Percentiles rank a stretch among this genome's conserved stretches.
Evolutionary conservation across 2,888 invertebrate genomes (phyloP).

Genomic region (Habrosyne pyritoides): DNA sequence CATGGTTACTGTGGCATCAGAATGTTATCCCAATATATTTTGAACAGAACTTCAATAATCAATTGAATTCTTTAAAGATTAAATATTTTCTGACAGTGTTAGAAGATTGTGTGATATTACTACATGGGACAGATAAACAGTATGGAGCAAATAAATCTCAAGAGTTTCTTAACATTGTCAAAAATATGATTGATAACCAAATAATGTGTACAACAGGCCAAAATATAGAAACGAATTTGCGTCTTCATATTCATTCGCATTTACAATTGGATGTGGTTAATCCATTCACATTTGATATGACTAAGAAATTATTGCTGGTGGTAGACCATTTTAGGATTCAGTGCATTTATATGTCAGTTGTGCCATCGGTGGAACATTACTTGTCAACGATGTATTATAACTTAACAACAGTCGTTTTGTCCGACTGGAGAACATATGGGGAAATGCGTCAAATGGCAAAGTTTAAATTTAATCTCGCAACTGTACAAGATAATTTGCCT

Average conservation of each 20-base stretch:
- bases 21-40: slow-evolving; percentile 90
- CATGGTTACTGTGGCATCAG: slow-evolving; percentile 92
- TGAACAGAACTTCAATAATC: slow-evolving; percentile 87
- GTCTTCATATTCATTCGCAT: slow-evolving; percentile 96
- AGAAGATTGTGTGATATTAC: slow-evolving; percentile 67
- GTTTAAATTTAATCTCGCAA: slow-evolving; percentile 90
- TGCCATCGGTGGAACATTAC: slow-evolving; percentile 92
- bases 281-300: slow-evolving; percentile 88
- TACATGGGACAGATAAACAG: slow-evolving; percentile 63
- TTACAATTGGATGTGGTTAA: slow-evolving; percentile 89
- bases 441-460: slow-evolving; percentile 97
- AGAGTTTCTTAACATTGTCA: slow-evolving; percentile 62
- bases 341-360: slow-evolving; percentile 84
- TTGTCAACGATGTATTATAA: slow-evolving; percentile 98
- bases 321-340: slow-evolving; percentile 81
- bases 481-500: slow-evolving; percentile 96
- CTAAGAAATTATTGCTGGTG: slow-evolving; percentile 85
- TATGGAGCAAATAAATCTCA: slow-evolving; percentile 52
- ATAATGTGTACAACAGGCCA: slow-evolving; percentile 90
- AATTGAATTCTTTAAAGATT: slow-evolving; percentile 86
- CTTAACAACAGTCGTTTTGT: slow-evolving; percentile 97
- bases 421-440: slow-evolving; percentile 98
- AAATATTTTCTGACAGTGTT: slow-evolving; percentile 74
- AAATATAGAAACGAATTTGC: slow-evolving; percentile 95
- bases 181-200: slow-evolving; percentile 78